Percentiles rank a stretch among this genome's conserved stretches.
Evolutionary conservation across 2,888 invertebrate genomes (phyloP).

Genomic region (Lasioglossum villosulum): DNA sequence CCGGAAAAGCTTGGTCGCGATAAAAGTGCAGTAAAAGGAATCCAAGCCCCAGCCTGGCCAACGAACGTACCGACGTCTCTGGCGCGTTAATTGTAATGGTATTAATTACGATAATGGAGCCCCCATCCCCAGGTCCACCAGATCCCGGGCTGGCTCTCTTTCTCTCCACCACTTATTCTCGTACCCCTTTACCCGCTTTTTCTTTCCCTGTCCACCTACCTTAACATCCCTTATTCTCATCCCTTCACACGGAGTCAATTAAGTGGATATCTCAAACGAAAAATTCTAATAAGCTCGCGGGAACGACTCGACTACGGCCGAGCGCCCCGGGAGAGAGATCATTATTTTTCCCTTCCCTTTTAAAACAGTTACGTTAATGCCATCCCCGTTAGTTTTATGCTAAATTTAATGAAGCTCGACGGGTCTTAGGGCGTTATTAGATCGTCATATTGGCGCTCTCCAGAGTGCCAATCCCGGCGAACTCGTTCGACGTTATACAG

Average conservation of each 20-base stretch:
- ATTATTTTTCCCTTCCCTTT: conserved; percentile 53
- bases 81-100: conserved; percentile 81
- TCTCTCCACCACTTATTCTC: conserved; percentile 38
- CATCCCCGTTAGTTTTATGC: conserved; percentile 44
- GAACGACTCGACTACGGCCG: conserved; percentile 36
- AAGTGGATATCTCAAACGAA: conserved; percentile 72
- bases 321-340: conserved; percentile 36
- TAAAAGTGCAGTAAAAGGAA: conserved; percentile 74
- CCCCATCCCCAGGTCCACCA: conserved; percentile 47
- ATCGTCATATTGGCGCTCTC: conserved; percentile 7
- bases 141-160: conserved; percentile 21
- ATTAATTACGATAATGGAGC: conserved; percentile 83
- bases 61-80: conserved; percentile 68
- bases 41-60: conserved; percentile 57
- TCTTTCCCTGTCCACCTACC: not conserved
- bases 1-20: conserved; percentile 69
- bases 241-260: conserved; percentile 66
- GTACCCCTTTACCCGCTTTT: conserved; percentile 33
- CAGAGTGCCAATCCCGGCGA: not conserved
- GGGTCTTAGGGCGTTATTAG: conserved; percentile 17
- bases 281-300: conserved; percentile 70
- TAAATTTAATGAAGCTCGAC: conserved; percentile 52
- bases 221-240: conserved; percentile 37
- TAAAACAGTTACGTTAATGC: conserved; percentile 48
- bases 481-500: not conserved